These are phyloP conservation scores for Liposcelis brunnea DNA, from an alignment of 2,888 invertebrate genomes.

Conservation along the genomic window DNA sequence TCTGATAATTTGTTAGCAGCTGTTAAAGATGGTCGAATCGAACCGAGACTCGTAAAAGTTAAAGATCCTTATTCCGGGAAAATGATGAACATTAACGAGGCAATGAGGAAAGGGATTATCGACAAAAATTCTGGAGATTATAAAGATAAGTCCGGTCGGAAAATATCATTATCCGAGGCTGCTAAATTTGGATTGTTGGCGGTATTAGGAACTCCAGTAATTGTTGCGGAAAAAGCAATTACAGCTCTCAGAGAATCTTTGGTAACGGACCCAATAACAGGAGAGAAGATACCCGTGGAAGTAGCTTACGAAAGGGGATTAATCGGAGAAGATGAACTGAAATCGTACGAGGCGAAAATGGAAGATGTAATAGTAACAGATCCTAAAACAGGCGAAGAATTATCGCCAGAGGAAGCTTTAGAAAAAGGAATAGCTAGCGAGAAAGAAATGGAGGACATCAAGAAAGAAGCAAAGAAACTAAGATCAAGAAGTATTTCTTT, in stretches of 20 bases:
- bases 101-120: conserved; percentile 55
- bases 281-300: conserved; percentile 46
- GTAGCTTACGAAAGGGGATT: conserved; percentile 15
- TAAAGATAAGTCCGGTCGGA: conserved; percentile 43
- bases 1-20: conserved; percentile 58
- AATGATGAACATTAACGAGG: conserved; percentile 51
- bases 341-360: conserved; percentile 13
- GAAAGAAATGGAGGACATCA: conserved; percentile 22
- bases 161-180: conserved; percentile 52
- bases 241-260: conserved; percentile 43
- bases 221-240: conserved; percentile 49
- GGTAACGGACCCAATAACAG: conserved; percentile 62
- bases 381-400: conserved; percentile 18
- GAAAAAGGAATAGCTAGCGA: conserved; percentile 25
- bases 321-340: conserved; percentile 16
- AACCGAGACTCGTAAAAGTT: conserved; percentile 47
- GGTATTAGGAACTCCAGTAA: conserved; percentile 56
- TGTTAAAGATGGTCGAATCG: conserved; percentile 54
- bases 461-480: conserved; percentile 18
- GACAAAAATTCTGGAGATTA: conserved; percentile 54
- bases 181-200: conserved; percentile 59
- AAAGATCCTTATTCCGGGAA: conserved; percentile 50
- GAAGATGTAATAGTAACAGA: conserved; percentile 17
- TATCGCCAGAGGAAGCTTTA: background rate
- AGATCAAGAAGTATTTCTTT: conserved; percentile 24